Evolutionary conservation across 2,888 invertebrate genomes (phyloP).

Genomic region (Diploptera punctata): DNA sequence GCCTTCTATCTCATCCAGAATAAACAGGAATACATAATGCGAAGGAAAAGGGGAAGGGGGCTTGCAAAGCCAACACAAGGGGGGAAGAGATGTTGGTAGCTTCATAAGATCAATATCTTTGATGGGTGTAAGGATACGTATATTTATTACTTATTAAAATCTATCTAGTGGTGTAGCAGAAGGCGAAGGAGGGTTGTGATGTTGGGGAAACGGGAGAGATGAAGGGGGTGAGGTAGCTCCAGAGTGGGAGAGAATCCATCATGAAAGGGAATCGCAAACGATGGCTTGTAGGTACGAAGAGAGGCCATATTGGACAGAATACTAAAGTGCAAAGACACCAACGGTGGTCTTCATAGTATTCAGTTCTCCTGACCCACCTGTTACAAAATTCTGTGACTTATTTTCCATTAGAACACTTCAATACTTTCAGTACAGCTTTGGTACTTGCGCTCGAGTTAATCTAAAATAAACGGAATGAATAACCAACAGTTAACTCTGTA

Average conservation of each 20-base stretch:
- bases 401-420: too few relatives aligned
- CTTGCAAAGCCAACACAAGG: conserved; percentile 24
- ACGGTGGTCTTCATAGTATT: conserved; percentile 7
- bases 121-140: conserved; percentile 40
- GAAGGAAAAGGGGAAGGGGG: neutral
- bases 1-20: conserved; percentile 33
- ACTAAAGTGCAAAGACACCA: conserved; percentile 19
- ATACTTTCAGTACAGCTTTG: too few relatives aligned
- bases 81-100: conserved; percentile 28
- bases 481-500: too few relatives aligned
- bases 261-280: conserved; percentile 39
- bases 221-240: neutral
- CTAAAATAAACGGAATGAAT: too few relatives aligned
- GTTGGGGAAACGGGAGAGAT: neutral
- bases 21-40: conserved; percentile 40
- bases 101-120: conserved; percentile 39
- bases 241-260: conserved; percentile 36
- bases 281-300: conserved; percentile 24
- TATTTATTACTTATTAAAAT: conserved; percentile 41
- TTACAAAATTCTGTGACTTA: too few relatives aligned
- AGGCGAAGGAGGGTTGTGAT: conserved; percentile 23
- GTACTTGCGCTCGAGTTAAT: too few relatives aligned
- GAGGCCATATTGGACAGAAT: conserved; percentile 16
- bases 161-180: conserved; percentile 35
- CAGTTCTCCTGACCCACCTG: too few relatives aligned